Base-by-base conservation (phyloP, 2,888 invertebrate genomes). In the Cistogaster globosa region DNA sequence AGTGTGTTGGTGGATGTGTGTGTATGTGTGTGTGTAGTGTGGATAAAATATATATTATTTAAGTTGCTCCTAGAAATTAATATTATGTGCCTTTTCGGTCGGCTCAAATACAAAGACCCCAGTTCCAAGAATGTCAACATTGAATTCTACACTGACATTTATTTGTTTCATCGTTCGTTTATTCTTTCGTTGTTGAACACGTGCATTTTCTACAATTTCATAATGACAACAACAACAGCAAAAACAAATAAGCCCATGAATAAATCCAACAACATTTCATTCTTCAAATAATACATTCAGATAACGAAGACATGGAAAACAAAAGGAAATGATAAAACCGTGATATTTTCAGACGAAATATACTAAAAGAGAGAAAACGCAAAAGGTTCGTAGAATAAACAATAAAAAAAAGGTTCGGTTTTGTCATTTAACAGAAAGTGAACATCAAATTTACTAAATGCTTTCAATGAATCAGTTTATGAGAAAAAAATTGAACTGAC, bases 111-210 rank as follows among this genome's bases (percentile, higher is more conserved):
- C 89, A 90, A 90, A 89, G 89, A 87, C 88, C 87, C 83, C 60
- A 86, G 86, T 90, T 90, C 90, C 89, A 88, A 88, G 90, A 91
- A 90, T 91, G 91, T 90, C 90, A 90, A 90, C 90, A 89, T 89
- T 90, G 89, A 89, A 90, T 90, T 88, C 88, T 74, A 80, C 81
- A 82, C 87, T 74, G 87, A 84, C 86, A 86, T 83, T 86, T 90
- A 71, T 72, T 72, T 72, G 89, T 68, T 26, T 26, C 26, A 2
- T 76, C 22, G 36, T 57, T 68, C 42, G 42, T 42, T 57, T 48
- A 18, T 76, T 68, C 42, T 11, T 42, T 42, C 62, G 36, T 88
- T 90, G 36, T 88, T 90, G 91, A 89, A 91, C 90, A 90, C 90
- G 90, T 91, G 91, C 91, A 90, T 85, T 87, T 86, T 81, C 86